Base-by-base conservation (phyloP, 2,113 vertebrate genomes). In the Ivindomyrus marchei region DNA sequence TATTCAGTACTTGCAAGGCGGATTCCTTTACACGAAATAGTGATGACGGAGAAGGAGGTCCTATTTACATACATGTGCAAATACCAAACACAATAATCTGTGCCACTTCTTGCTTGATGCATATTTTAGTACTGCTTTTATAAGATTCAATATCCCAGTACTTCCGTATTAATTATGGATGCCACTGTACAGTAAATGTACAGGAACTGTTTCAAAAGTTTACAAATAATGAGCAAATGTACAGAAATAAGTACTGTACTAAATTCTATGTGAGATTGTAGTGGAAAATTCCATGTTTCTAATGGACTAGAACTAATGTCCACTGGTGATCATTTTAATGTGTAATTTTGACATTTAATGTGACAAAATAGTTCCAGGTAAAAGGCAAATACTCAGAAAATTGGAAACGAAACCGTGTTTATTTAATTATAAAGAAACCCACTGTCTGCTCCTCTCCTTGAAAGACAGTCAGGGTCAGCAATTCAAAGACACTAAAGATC, bases 371-470 rank as follows among this genome's bases (percentile, higher is more conserved):
- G 15, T 80, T 80, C 74, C 74, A 42, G 15, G 31, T 80, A 36
- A 80, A 80, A 80, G 4, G 10, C 83, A 66, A 74, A 13, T 52
- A 39, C 46, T 39, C 24, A 15, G 6, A 36, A 77, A 84, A 47
- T 36, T 93, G 91, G 91, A 93, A 93, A 95, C 91, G 56, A 94
- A 95, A 92, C 92, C 91, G 90, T 91, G 90, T 95, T 95, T 95
- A 95, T 95, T 95, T 94, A 87, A 88, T 93, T 90, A 92, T 92
- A 91, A 95, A 94, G 93, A 66, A 47, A 85, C 93, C 94, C 92
- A 83, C 50, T 66, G 19, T 10, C 80, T 2, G 36, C 47, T 45
- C 52, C 7, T 86, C 27, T 85, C 90, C 91, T 66, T 90, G 89
- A 90, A 93, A 45, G 17, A 53, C 7, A 87, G 5, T 19, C 24